These are phyloP conservation scores for Cyaniris semiargus DNA, from an alignment of 2,888 invertebrate genomes.

Conservation along the genomic window DNA sequence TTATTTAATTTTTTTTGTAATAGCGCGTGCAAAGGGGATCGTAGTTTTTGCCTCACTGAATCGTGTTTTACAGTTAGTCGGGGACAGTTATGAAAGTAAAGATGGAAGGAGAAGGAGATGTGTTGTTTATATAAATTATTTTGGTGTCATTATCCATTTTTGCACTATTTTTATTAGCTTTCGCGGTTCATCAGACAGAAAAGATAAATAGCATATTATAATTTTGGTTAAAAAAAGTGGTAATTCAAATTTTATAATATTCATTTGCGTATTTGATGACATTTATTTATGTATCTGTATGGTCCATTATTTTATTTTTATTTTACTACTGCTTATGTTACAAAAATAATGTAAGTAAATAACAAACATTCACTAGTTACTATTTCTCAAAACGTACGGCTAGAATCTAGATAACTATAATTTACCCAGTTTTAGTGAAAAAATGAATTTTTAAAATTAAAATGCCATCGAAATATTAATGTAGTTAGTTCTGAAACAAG, in stretches of 20 bases:
- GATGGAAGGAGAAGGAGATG: constrained; percentile 28
- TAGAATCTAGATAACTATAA: too few relatives aligned
- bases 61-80: constrained; percentile 29
- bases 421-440: too few relatives aligned
- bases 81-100: constrained; percentile 31
- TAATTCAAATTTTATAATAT: not conserved
- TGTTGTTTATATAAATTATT: constrained; percentile 25
- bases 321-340: not conserved
- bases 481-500: not conserved
- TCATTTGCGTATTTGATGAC: not conserved
- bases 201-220: not conserved
- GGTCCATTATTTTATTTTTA: not conserved
- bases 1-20: constrained; percentile 12
- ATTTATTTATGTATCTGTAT: too few relatives aligned
- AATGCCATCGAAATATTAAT: not conserved
- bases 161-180: not conserved
- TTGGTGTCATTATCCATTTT: constrained; percentile 6
- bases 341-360: too few relatives aligned
- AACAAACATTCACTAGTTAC: too few relatives aligned
- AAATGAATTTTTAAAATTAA: not conserved
- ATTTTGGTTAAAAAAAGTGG: not conserved
- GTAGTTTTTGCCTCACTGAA: constrained; percentile 30
- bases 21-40: constrained; percentile 27
- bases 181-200: not conserved
- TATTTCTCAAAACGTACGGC: too few relatives aligned